Evolutionary conservation across 1,140 invertebrate species (phyloP).

Genomic region (Drosophila varians): DNA sequence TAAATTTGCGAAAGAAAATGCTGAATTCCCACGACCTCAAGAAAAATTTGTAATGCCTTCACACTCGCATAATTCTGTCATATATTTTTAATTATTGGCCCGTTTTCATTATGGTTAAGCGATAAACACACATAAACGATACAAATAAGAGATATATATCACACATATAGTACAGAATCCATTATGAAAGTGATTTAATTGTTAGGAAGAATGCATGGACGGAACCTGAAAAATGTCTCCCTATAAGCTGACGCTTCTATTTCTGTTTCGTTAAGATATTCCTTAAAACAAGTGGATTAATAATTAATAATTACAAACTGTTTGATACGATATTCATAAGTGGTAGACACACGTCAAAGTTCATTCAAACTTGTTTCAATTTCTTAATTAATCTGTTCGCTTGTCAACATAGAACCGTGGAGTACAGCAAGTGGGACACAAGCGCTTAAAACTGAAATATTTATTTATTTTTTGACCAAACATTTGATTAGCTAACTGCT

Average conservation of each 20-base stretch:
- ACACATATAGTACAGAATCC: slow-evolving; percentile 24
- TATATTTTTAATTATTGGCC: slow-evolving; percentile 27
- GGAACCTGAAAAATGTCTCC: slow-evolving; percentile 6
- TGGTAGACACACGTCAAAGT: slow-evolving; percentile 59
- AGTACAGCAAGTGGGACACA: slow-evolving; percentile 70
- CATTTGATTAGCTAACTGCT: slow-evolving; percentile 41
- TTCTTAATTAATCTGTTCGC: slow-evolving; percentile 63
- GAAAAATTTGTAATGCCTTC: slow-evolving; percentile 25
- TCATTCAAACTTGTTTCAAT: slow-evolving; percentile 84
- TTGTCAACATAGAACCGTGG: slow-evolving; percentile 47
- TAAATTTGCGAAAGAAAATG: slow-evolving; percentile 38
- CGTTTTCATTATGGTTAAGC: slow-evolving; percentile 25
- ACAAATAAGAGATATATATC: slow-evolving; percentile 30
- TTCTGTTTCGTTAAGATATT: background rate
- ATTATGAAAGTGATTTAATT: slow-evolving; percentile 28
- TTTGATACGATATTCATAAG: slow-evolving; percentile 76
- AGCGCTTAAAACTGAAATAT: slow-evolving; percentile 52
- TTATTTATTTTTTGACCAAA: slow-evolving; percentile 24
- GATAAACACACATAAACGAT: background rate
- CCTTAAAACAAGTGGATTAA: background rate
- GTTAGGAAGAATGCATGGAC: slow-evolving; percentile 34
- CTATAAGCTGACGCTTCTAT: background rate
- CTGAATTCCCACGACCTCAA: slow-evolving; percentile 31
- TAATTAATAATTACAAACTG: slow-evolving; percentile 1
- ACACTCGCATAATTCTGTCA: slow-evolving; percentile 24